Evolutionary conservation across 2,797 vertebrate genomes (phyloP), one percentile per base, ranked within the genome.

Genomic region (Enteromius treurensis): DNA sequence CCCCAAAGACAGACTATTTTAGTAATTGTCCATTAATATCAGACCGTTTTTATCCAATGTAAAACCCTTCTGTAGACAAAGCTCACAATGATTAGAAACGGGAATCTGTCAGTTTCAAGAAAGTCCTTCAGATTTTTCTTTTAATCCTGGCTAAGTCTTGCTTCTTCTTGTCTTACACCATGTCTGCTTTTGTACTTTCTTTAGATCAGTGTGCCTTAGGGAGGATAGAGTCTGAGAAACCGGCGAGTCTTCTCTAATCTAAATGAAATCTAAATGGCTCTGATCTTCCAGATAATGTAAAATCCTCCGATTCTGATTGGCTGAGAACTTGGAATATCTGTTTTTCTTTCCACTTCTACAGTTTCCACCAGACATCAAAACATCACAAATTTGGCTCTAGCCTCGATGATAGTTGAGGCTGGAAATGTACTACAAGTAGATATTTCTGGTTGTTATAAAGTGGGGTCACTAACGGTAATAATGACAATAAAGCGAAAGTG

Each of bases 51-150:
- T 29, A 47, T 62, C 37, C 55, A 77, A 37, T 60, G 4, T 42
- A 60, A 77, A 47, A 49, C 14, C 65, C 51, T 42, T 42, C 32
- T 62, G 58, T 53, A 82, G 60, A 79, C 69, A 92, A 90, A 88
- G 75, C 53, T 78, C 7, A 60, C 13, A 49, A 49, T 49, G 34
- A 76, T 81, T 68, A 58, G 64, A 76, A 70, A 55, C 3, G 29
- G 49, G 8, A 77, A 45, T 77, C 65, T 64, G 65, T 19, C 34
- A 65, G 55, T 79, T 74, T 55, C 23, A 84, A 45, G 62, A 77
- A 71, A 55, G 29, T 9, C 13, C 55, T 19, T 51, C 15, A 71
- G 21, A 81, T 53, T 53, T 64, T 78, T 78, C 64, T 14, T 3
- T 37, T 60, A 70, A 32, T 42, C 73, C n/a, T 29, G n/a, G 53